Percentiles rank a stretch among this genome's conserved stretches.
phyloP scores from a whole-genome alignment of 2,797 vertebrate species.

The Mormyrops attenuatus region DNA sequence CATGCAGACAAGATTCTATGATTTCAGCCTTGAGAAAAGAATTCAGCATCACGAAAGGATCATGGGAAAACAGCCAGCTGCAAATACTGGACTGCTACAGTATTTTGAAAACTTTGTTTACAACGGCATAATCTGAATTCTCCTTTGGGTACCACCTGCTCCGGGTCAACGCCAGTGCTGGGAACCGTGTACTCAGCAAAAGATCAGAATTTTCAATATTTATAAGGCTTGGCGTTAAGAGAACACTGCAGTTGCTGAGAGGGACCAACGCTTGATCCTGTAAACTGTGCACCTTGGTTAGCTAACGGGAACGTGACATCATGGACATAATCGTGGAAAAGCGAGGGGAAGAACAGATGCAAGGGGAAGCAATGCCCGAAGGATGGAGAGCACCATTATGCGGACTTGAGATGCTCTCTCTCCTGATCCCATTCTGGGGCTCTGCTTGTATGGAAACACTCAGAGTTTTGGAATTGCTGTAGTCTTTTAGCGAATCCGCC shows the following conservation, averaged over 20 bases:
- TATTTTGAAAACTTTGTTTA: conserved; percentile 1
- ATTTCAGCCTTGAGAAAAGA: background rate
- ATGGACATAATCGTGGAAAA: background rate
- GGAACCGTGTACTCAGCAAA: background rate
- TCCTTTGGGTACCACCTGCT: background rate
- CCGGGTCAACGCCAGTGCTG: background rate
- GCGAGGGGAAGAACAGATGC: background rate
- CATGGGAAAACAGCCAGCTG: background rate
- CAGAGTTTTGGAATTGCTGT: background rate
- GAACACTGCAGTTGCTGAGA: background rate
- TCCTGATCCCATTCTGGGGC: background rate
- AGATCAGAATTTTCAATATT: background rate
- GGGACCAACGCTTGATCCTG: background rate
- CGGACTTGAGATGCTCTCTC: background rate
- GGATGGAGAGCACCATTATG: background rate
- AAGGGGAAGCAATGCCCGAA: background rate
- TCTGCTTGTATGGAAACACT: background rate
- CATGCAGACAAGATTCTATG: background rate
- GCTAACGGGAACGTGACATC: background rate
- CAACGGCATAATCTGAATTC: background rate
- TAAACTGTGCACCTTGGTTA: background rate
- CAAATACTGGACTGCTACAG: background rate
- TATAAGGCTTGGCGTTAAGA: background rate
- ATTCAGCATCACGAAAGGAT: background rate
- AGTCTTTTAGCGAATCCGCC: background rate